phyloP scores from a whole-genome alignment of 2,113 vertebrate genomes.

The Macquaria ambigua region DNA sequence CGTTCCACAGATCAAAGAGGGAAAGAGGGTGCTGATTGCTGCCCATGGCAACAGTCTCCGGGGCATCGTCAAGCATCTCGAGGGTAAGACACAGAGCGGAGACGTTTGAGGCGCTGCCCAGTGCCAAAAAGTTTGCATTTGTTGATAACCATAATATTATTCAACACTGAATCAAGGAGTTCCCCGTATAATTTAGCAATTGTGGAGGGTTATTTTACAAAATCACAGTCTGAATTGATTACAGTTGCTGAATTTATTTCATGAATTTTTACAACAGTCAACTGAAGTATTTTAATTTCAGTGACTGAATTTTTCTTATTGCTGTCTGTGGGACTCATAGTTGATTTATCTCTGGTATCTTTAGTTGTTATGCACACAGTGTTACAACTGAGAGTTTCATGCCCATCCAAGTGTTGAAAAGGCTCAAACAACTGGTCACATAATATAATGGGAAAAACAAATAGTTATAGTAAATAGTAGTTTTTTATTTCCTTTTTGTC shows the following conservation, averaged over 20 bases:
- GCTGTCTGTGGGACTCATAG: neutral
- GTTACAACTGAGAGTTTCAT: neutral
- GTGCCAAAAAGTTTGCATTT: neutral
- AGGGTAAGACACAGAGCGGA: conserved; percentile 69
- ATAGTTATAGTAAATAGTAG: too few relatives aligned
- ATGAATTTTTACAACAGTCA: too few relatives aligned
- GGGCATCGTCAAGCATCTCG: conserved; percentile 93
- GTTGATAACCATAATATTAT: neutral
- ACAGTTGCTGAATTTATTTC: neutral
- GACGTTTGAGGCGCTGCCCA: neutral
- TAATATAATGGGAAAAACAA: too few relatives aligned
- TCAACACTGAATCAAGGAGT: neutral
- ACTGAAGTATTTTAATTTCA: neutral
- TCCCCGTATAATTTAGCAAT: neutral
- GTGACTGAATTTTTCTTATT: neutral
- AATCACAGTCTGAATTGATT: neutral
- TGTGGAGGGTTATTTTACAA: neutral
- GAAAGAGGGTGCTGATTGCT: conserved; percentile 92
- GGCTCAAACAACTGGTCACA: too few relatives aligned
- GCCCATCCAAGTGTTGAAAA: too few relatives aligned
- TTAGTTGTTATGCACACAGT: too few relatives aligned
- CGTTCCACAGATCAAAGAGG: conserved; percentile 90
- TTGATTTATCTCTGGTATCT: neutral
- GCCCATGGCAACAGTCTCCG: conserved; percentile 94
- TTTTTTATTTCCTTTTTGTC: too few relatives aligned